Percentiles rank a stretch among this genome's conserved stretches.
Conservation (phyloP, 1,140 invertebrate species). For the Rhopalosiphum maidis region DNA sequence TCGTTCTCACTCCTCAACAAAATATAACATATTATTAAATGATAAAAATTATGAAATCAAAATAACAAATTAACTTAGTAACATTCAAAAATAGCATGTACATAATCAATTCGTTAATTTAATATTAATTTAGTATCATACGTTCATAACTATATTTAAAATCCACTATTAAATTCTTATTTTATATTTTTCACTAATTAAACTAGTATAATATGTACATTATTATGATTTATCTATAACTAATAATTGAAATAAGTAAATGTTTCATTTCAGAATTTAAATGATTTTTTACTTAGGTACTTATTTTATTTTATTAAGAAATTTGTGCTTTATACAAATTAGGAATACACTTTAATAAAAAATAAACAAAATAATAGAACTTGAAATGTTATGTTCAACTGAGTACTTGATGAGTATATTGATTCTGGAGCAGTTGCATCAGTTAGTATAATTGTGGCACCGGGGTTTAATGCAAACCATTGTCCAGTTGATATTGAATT, state of each 20-base stretch:
- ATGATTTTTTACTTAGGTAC: no score
- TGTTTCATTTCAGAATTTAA: no score
- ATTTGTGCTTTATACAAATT: background rate
- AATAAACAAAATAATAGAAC: background rate
- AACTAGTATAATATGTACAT: no score
- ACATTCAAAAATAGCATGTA: background rate
- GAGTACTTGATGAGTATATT: background rate
- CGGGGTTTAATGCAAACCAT: background rate
- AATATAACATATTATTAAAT: background rate
- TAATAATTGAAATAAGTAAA: no score
- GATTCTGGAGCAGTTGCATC: background rate
- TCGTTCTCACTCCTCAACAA: background rate
- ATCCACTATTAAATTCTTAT: background rate
- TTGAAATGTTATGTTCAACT: background rate
- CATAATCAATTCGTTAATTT: no score
- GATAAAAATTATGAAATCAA: background rate
- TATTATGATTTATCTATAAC: background rate
- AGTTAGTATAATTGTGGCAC: background rate
- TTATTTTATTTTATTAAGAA: background rate
- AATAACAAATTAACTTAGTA: background rate
- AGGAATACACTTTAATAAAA: background rate
- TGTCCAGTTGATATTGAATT: background rate
- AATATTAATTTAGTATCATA: background rate
- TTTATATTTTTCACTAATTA: background rate
- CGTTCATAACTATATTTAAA: background rate